Percentiles rank a stretch among this genome's conserved stretches.
phyloP scores from a whole-genome alignment of 2,113 vertebrate genomes.

The Cottus gobio region DNA sequence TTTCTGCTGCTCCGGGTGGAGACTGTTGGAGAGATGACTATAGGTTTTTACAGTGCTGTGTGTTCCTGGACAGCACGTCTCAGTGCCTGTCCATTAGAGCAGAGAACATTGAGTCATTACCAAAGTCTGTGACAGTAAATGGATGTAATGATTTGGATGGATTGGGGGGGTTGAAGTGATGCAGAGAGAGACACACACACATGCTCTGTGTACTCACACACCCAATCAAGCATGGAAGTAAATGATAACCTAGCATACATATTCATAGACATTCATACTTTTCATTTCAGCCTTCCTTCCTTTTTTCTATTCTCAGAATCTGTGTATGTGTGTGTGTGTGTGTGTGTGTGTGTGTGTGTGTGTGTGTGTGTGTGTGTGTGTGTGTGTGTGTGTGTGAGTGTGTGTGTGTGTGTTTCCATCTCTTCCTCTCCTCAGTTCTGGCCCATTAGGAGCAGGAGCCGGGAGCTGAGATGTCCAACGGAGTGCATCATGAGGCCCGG shows the following conservation, averaged over 20 bases:
- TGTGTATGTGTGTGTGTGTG: background rate
- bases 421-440: conserved; percentile 47
- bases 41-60: conserved; percentile 19
- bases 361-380: background rate
- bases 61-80: conserved; percentile 43
- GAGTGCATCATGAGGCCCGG: conserved; percentile 61
- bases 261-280: conserved; percentile 16
- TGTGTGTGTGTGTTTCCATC: background rate
- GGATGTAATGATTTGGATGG: conserved; percentile 39
- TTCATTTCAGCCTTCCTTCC: conserved; percentile 13
- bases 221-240: conserved; percentile 20
- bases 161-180: background rate
- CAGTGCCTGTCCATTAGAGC: conserved; percentile 43
- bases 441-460: conserved; percentile 58
- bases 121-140: conserved; percentile 50
- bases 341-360: no score
- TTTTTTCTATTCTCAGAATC: background rate
- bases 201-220: conserved; percentile 10
- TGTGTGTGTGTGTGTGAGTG: background rate
- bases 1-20: conserved; percentile 24
- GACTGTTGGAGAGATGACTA: conserved; percentile 35
- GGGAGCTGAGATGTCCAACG: conserved; percentile 49
- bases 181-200: conserved; percentile 10
- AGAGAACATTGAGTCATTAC: conserved; percentile 55
- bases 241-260: conserved; percentile 7